phyloP scores from a whole-genome alignment of 2,888 invertebrate genomes.

The Drosophila subquinaria region DNA sequence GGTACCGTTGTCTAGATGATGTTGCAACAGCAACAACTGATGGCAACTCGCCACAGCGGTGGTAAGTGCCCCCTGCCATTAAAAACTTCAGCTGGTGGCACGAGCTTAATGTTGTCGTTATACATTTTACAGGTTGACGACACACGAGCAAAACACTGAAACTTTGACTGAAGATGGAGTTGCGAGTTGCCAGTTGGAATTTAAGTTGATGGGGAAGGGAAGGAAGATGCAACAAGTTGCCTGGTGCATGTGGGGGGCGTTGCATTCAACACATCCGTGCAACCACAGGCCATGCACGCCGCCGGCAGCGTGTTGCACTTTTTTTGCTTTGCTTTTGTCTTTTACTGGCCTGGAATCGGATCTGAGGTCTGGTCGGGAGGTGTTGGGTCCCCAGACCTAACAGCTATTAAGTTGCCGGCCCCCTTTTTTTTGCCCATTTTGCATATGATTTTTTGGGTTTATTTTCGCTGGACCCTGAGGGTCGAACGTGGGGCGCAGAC shows the following conservation, averaged over 20 bases:
- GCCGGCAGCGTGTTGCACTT: conserved; percentile 55
- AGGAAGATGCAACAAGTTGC: conserved; percentile 20
- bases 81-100: conserved; percentile 69
- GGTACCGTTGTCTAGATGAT: conserved; percentile 67
- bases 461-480: conserved; percentile 35
- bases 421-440: conserved; percentile 46
- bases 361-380: background rate
- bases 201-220: background rate
- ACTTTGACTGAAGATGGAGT: conserved; percentile 28
- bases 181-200: conserved; percentile 2
- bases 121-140: conserved; percentile 79
- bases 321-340: background rate
- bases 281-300: conserved; percentile 69
- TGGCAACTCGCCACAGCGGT: conserved; percentile 37
- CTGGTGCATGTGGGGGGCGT: conserved; percentile 58
- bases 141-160: conserved; percentile 44
- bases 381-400: conserved; percentile 41
- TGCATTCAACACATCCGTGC: conserved; percentile 56
- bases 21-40: conserved; percentile 58
- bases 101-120: conserved; percentile 81
- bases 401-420: conserved; percentile 66
- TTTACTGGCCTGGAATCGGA: background rate
- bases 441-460: conserved; percentile 59
- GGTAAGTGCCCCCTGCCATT: conserved; percentile 45
- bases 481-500: conserved; percentile 60